These are phyloP conservation scores for Tetheella fluctuosa DNA, from an alignment of 2,888 invertebrate species.

Conservation along the genomic window DNA sequence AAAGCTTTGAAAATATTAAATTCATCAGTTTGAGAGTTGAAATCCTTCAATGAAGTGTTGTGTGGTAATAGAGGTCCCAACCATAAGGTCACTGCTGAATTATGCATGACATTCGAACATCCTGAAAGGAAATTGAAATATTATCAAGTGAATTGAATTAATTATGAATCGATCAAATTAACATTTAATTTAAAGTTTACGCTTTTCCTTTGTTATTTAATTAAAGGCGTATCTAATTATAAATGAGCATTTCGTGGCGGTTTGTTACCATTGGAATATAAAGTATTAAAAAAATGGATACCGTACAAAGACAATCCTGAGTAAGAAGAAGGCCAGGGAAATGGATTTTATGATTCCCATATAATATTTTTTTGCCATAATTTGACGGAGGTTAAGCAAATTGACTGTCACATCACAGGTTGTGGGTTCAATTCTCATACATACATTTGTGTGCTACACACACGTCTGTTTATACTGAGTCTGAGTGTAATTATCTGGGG, in stretches of 20 bases:
- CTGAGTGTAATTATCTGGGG: no score
- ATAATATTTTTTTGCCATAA: no score
- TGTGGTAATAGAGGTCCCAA: slow-evolving; percentile 56
- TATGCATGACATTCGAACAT: slow-evolving; percentile 49
- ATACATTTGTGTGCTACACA: no score
- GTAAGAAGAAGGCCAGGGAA: no score
- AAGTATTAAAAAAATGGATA: no score
- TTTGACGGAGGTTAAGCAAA: no score
- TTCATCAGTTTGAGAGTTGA: slow-evolving; percentile 15
- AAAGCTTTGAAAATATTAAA: background rate
- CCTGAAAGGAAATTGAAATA: slow-evolving; percentile 65
- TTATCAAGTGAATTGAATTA: slow-evolving; percentile 62
- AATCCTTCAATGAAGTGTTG: slow-evolving; percentile 35
- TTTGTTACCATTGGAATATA: background rate
- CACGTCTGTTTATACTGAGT: no score
- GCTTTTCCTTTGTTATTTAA: slow-evolving; percentile 6
- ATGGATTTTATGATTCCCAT: no score
- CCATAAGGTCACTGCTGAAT: slow-evolving; percentile 40
- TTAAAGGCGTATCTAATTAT: slow-evolving; percentile 1
- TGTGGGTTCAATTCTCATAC: no score
- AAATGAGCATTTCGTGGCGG: background rate
- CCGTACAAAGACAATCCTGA: no score
- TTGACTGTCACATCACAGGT: no score
- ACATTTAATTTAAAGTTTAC: slow-evolving; percentile 7
- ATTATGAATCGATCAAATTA: slow-evolving; percentile 24